A percentile compares a stretch with the other conserved stretches of the same genome.
phyloP scores from a whole-genome alignment of 2,797 vertebrate genomes.

The Pseudomugil gertrudae region DNA sequence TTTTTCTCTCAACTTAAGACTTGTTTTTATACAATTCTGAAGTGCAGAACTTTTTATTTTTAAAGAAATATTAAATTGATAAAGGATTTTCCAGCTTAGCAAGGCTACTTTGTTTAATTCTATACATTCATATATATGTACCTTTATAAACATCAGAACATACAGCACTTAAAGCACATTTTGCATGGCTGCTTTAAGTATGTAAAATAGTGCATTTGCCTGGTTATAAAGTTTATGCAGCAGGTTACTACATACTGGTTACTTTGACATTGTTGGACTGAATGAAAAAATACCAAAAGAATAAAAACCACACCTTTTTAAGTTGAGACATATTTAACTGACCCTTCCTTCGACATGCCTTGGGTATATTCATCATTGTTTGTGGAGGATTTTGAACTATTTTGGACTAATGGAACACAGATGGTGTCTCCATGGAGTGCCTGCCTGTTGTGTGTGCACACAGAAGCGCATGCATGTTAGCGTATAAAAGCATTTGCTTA shows the following conservation, averaged over 20 bases:
- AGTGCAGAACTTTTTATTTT: neutral
- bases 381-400: constrained; percentile 36
- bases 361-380: constrained; percentile 21
- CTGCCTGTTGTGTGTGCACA: constrained; percentile 40
- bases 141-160: neutral
- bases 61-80: too few relatives aligned
- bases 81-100: too few relatives aligned
- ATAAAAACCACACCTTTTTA: constrained; percentile 5
- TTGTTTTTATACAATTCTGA: neutral
- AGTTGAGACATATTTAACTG: neutral
- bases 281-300: neutral
- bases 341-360: constrained; percentile 9
- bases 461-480: constrained; percentile 36
- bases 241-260: neutral
- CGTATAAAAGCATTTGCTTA: constrained; percentile 57
- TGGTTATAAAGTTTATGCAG: neutral
- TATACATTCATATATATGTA: neutral
- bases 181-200: neutral
- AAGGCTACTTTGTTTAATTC: neutral
- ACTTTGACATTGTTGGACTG: neutral
- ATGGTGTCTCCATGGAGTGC: constrained; percentile 64
- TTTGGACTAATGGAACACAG: constrained; percentile 73
- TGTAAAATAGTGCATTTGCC: neutral
- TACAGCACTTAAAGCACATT: neutral
- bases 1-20: neutral